Evolutionary conservation across 2,113 vertebrate species (phyloP).

Genomic region (Picathartes gymnocephalus): DNA sequence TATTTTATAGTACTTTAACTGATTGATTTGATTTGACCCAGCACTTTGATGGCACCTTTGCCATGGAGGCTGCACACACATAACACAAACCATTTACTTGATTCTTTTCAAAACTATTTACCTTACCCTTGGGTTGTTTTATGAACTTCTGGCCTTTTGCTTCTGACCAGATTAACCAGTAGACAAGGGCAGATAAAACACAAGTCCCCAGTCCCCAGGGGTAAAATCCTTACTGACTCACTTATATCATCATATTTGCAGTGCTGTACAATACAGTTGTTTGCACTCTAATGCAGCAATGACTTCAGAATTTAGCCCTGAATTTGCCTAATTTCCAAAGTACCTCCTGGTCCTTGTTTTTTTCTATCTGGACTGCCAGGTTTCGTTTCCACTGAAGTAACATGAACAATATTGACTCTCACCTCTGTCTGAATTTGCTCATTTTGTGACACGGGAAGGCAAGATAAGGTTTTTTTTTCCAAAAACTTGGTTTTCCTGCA

Average conservation of each 20-base stretch:
- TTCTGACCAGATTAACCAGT: neutral
- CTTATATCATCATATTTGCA: neutral
- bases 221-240: neutral
- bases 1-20: conserved; percentile 69
- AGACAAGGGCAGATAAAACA: neutral
- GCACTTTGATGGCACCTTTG: conserved; percentile 52
- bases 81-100: conserved; percentile 55
- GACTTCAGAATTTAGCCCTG: neutral
- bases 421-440: neutral
- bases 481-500: neutral
- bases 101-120: conserved; percentile 59
- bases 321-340: neutral
- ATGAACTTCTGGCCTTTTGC: conserved; percentile 27
- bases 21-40: conserved; percentile 67
- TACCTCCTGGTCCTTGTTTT: neutral
- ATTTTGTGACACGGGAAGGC: neutral
- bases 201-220: neutral
- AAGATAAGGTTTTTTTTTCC: neutral
- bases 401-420: neutral
- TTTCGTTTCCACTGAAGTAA: neutral
- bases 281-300: neutral
- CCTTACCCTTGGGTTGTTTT: conserved; percentile 53
- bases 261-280: neutral
- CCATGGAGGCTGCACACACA: conserved; percentile 8
- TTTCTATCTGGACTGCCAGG: neutral